phyloP scores from a whole-genome alignment of 2,797 vertebrate genomes.

The Lacerta viridis region DNA sequence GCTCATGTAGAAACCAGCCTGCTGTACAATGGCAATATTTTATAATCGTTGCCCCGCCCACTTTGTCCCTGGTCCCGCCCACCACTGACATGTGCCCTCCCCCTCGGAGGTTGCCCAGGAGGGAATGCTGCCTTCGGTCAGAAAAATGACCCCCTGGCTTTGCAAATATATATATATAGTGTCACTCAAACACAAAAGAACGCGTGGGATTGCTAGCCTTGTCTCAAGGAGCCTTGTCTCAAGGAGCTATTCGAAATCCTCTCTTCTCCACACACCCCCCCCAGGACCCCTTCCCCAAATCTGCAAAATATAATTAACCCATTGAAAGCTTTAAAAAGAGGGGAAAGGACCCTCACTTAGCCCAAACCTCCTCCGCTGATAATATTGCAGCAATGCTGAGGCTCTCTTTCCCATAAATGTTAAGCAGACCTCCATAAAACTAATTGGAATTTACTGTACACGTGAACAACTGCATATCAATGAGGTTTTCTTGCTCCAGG shows the following conservation, averaged over 20 bases:
- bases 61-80: no score
- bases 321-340: constrained; percentile 13
- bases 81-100: no score
- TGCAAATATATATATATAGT: not conserved
- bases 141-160: no score
- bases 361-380: constrained; percentile 66
- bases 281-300: constrained; percentile 31
- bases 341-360: not conserved
- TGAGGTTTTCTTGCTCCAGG: constrained; percentile 76
- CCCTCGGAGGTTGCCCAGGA: no score
- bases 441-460: constrained; percentile 93
- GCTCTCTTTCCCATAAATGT: constrained; percentile 80
- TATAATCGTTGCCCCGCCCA: no score
- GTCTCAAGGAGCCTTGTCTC: constrained; percentile 53
- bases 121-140: no score
- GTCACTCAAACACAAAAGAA: constrained; percentile 1
- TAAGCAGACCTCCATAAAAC: constrained; percentile 91
- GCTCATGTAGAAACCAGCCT: no score
- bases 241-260: constrained; percentile 50
- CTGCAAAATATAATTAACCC: constrained; percentile 71
- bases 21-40: no score
- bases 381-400: constrained; percentile 69
- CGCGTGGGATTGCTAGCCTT: constrained; percentile 49
- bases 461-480: constrained; percentile 93
- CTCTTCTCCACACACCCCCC: not conserved